These are phyloP conservation scores for Tribolium castaneum DNA, from an alignment of 1,140 invertebrate genomes.

Conservation along the genomic window DNA sequence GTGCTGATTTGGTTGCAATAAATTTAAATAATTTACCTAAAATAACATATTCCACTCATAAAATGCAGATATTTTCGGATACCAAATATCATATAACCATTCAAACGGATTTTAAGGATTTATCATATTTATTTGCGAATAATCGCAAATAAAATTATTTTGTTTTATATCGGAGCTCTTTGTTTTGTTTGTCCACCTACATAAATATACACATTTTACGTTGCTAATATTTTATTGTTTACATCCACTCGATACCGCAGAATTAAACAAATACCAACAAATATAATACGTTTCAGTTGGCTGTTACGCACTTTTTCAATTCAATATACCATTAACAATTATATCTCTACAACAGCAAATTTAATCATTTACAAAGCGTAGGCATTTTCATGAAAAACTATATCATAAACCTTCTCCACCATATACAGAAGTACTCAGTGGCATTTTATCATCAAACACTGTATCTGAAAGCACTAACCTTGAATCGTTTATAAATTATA, in stretches of 20 bases:
- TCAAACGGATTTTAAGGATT: constrained; percentile 20
- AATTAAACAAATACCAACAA: background rate
- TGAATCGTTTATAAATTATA: no score
- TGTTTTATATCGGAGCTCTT: background rate
- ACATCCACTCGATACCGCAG: background rate
- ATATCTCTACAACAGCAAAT: background rate
- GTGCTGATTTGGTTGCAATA: constrained; percentile 23
- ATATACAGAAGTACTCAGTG: no score
- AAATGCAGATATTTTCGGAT: constrained; percentile 37
- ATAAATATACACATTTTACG: background rate
- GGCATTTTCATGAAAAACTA: no score
- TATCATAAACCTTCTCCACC: no score
- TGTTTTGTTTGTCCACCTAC: background rate
- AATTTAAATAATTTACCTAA: constrained; percentile 37
- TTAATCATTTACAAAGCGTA: no score
- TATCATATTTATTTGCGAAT: constrained; percentile 27
- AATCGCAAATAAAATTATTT: constrained; percentile 22
- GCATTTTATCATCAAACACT: no score
- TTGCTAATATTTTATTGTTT: background rate
- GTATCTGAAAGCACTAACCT: no score
- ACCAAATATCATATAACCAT: constrained; percentile 26
- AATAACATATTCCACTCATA: constrained; percentile 33
- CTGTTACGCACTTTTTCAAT: background rate
- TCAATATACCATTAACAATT: background rate
- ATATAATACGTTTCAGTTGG: background rate